Base-by-base conservation (phyloP, 2,113 vertebrate genomes). In the Carassius carassius region DNA sequence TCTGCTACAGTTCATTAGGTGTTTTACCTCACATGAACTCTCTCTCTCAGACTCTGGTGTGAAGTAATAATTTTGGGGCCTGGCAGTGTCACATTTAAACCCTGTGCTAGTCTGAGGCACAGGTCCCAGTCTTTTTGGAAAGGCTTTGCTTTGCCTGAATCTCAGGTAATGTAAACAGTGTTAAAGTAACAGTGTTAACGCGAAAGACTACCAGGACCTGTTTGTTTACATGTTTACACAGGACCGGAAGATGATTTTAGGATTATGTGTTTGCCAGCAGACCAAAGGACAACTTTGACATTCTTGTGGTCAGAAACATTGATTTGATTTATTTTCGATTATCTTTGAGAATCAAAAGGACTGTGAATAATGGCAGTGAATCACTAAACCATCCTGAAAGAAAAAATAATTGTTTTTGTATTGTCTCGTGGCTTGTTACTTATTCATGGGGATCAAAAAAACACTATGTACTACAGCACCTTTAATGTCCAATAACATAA, bases 81-180 rank as follows among this genome's bases (percentile, higher is more conserved):
- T 65, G 72, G 56, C 23, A 76, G 23, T 37, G 82, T 19, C 41
- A 29, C 54, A 47, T 17, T 44, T 37, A 78, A 41, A 77, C 76
- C 83, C 44, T 60, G 67, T 49, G 62, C 62, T 65, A 44, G 25
- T 58, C 84, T 47, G 84, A 80, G 84, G 84, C 84, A 47, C 11
- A 21, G 44, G n/a, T 79, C 84, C 84, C 77, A 37, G 83, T 9
- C 62, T 19, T 84, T 67, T 44, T 70, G 83, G 49, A 70, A 77
- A 84, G 83, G 32, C 41, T 70, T 78, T 84, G 62, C 62, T 49
- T 41, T 16, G n/a, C n/a, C 2, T 54, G 19, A 85, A n/a, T n/a
- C n/a, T n/a, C n/a, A n/a, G n/a, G n/a, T n/a, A n/a, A n/a, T n/a
- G n/a, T n/a, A n/a, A n/a, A n/a, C n/a, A n/a, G n/a, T n/a, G n/a